Evolutionary conservation across 2,113 vertebrate species (phyloP).

Genomic region (Anarrhichthys ocellatus): DNA sequence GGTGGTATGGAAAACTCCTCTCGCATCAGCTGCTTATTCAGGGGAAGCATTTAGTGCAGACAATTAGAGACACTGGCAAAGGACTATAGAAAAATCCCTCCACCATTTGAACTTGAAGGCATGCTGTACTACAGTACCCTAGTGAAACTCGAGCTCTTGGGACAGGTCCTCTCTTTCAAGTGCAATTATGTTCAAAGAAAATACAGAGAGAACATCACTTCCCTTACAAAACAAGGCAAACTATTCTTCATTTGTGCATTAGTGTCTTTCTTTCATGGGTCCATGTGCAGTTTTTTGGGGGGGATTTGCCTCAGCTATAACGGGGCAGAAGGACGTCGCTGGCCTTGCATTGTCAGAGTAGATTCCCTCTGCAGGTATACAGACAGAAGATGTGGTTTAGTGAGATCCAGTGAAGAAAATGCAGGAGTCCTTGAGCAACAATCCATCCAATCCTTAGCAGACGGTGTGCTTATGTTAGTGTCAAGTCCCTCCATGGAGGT

Average conservation of each 20-base stretch:
- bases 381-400: slow-evolving; percentile 27
- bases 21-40: slow-evolving; percentile 39
- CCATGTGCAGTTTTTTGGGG: slow-evolving; percentile 26
- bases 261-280: slow-evolving; percentile 54
- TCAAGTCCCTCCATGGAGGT: slow-evolving; percentile 62
- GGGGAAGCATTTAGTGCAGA: slow-evolving; percentile 51
- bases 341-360: slow-evolving; percentile 40
- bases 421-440: slow-evolving; percentile 44
- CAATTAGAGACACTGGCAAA: slow-evolving; percentile 37
- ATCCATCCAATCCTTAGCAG: slow-evolving; percentile 64
- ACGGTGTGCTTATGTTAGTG: slow-evolving; percentile 71
- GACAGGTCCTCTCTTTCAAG: slow-evolving; percentile 64
- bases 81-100: slow-evolving; percentile 31
- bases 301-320: slow-evolving; percentile 8
- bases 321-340: slow-evolving; percentile 23
- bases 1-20: slow-evolving; percentile 1
- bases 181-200: slow-evolving; percentile 66
- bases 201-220: slow-evolving; percentile 48
- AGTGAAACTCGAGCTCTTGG: slow-evolving; percentile 45
- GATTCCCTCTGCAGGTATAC: slow-evolving; percentile 45
- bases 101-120: slow-evolving; percentile 48
- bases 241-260: slow-evolving; percentile 59
- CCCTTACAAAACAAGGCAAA: slow-evolving; percentile 55
- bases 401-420: slow-evolving; percentile 43
- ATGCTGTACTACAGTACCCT: slow-evolving; percentile 61